phyloP scores from a whole-genome alignment of 2,888 invertebrate species.

The Cenopis cana region DNA sequence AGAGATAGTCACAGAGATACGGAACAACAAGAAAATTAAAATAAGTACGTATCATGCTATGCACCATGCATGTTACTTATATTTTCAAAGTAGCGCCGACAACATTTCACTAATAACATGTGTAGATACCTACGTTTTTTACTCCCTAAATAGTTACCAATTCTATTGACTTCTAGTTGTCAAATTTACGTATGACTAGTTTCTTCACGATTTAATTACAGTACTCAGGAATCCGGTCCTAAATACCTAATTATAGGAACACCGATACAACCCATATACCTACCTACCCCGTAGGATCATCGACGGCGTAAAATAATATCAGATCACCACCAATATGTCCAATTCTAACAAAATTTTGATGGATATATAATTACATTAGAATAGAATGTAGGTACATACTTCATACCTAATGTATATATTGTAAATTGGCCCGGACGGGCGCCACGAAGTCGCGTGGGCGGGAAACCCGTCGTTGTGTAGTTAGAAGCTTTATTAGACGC shows the following conservation, averaged over 20 bases:
- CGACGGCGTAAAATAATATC: neutral
- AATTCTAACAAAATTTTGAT: neutral
- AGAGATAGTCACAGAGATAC: no score
- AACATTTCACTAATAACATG: no score
- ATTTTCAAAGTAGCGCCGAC: no score
- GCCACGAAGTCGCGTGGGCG: constrained; percentile 83
- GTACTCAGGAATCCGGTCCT: neutral
- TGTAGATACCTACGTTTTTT: no score
- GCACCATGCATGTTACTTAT: no score
- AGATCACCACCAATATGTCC: neutral
- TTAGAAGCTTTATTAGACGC: constrained; percentile 62
- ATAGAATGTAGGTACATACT: neutral
- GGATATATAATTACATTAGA: neutral
- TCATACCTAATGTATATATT: constrained; percentile 4
- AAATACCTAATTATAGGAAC: no score
- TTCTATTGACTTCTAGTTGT: neutral
- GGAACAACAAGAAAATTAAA: no score
- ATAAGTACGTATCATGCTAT: no score
- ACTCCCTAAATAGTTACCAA: no score
- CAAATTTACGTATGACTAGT: neutral
- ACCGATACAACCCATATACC: neutral
- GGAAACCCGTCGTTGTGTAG: constrained; percentile 78
- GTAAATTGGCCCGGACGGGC: constrained; percentile 65
- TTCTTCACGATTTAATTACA: constrained; percentile 13
- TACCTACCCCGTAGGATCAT: neutral